phyloP scores from a whole-genome alignment of 2,113 vertebrate species.

The Ptychochromis oligacanthus region DNA sequence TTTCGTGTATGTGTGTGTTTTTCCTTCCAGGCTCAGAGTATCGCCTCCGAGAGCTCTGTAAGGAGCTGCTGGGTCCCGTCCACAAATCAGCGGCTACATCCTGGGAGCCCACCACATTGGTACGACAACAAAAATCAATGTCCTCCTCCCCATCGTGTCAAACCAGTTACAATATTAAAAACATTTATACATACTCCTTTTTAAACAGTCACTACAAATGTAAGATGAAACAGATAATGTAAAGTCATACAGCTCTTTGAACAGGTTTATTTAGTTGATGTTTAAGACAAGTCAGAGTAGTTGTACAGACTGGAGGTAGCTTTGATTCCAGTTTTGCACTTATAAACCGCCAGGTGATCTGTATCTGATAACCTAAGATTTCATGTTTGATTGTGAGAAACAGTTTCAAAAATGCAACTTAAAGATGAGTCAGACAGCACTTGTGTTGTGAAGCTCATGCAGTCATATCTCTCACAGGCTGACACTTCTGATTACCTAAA shows the following conservation, averaged over 20 bases:
- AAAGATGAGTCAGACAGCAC: no score
- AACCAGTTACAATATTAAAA: background rate
- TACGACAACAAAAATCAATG: constrained; percentile 62
- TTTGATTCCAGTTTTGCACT: rapidly evolving
- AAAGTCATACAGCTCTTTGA: background rate
- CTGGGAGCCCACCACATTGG: constrained; percentile 94
- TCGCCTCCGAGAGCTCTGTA: constrained; percentile 93
- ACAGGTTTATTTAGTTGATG: background rate
- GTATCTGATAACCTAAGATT: background rate
- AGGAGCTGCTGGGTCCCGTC: constrained; percentile 95
- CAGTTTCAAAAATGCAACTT: no score
- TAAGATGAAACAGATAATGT: background rate
- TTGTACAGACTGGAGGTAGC: background rate
- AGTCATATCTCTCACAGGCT: no score
- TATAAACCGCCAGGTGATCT: background rate
- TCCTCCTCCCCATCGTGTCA: background rate
- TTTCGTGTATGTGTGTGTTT: background rate
- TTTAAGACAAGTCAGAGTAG: background rate
- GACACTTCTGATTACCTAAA: no score
- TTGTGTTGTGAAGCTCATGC: no score
- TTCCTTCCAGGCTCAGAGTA: constrained; percentile 88
- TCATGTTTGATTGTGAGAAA: background rate
- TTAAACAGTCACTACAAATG: background rate
- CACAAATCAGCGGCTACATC: constrained; percentile 90
- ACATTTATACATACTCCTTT: background rate